Base-by-base conservation (phyloP, 2,113 vertebrate genomes). In the Neodon shergylaensis region DNA sequence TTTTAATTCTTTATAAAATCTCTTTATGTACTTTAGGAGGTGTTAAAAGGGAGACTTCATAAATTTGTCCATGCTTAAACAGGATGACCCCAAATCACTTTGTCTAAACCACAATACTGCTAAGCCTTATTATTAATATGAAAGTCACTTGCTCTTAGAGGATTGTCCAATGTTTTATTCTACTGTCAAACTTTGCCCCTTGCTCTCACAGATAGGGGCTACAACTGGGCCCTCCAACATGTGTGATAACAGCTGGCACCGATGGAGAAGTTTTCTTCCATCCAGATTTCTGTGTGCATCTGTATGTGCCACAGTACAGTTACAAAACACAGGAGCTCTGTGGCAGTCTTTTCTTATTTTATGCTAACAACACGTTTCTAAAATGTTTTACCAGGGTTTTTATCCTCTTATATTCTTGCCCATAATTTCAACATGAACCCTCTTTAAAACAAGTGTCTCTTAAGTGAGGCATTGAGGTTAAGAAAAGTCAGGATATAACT, bases 31-130 rank as follows among this genome's bases (percentile, higher is more conserved):
- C 74, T 44, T 79, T 39, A 63, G 39, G 28, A 65, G 39, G 14
- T 42, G 7, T 88, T 36, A 68, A 79, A 82, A 36, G 61, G 21
- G 3, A 91, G 4, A 42, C 17, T 26, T 31, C 33, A 28, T 78
- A 79, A 14, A 42, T 68, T 1, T 88, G 63, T 74, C 39, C 31
- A 28, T 28, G 24, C n/a, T 78, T 93, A 94, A 94, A 70, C 72
- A 68, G 61, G 36, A 74, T 9, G 39, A 78, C 12, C 9, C 21
- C 3, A 1, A 1, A 78, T 92, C 52, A 21, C n/a, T n/a, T 88
- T 84, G 68, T 90, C 72, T 76, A 3, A 85, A 73, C 5, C 17
- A 70, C 21, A 49, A 54, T 33, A 26, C 39, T 54, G 2, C 21
- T 52, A 39, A 93, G 12, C 7, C 11, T 31, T 81, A 52, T 77